Evolutionary conservation across 1,140 invertebrate species (phyloP).

Genomic region (Aphelinus certus): DNA sequence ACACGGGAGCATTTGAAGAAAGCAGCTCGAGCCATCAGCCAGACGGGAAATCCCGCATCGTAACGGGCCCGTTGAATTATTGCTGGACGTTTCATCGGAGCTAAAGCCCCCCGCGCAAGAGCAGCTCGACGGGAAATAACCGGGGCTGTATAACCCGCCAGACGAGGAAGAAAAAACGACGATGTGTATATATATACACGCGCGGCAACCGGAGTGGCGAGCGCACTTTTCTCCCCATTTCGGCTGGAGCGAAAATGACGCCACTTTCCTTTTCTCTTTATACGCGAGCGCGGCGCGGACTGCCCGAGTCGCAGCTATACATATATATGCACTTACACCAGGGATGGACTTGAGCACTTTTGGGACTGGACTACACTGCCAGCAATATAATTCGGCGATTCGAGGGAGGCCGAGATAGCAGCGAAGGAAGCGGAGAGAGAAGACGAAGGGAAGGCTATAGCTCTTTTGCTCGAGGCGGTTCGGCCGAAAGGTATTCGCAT

Average conservation of each 20-base stretch:
- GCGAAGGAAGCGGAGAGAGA: background rate
- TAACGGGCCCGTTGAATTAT: conserved; percentile 52
- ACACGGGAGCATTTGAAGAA: no score
- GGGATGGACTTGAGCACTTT: background rate
- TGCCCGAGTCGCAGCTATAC: background rate
- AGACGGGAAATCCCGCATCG: no score
- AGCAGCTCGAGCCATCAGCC: no score
- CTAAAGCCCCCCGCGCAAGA: conserved; percentile 19
- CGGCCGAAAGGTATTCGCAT: no score
- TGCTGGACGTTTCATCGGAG: conserved; percentile 38
- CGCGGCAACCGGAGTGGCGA: no score
- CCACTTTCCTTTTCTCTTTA: conserved; percentile 4
- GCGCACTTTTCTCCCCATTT: no score
- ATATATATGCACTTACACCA: background rate
- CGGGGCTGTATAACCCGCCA: no score
- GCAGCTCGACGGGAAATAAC: conserved; percentile 8
- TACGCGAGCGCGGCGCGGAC: background rate
- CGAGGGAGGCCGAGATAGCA: background rate
- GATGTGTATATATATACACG: no score
- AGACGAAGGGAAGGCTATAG: no score
- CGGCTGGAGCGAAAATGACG: background rate
- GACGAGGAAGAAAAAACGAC: no score
- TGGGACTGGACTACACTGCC: no score
- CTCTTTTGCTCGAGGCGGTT: no score
- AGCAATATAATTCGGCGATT: conserved; percentile 7